Base-by-base conservation (phyloP, 2,888 invertebrate species). In the Aethes cnicana region DNA sequence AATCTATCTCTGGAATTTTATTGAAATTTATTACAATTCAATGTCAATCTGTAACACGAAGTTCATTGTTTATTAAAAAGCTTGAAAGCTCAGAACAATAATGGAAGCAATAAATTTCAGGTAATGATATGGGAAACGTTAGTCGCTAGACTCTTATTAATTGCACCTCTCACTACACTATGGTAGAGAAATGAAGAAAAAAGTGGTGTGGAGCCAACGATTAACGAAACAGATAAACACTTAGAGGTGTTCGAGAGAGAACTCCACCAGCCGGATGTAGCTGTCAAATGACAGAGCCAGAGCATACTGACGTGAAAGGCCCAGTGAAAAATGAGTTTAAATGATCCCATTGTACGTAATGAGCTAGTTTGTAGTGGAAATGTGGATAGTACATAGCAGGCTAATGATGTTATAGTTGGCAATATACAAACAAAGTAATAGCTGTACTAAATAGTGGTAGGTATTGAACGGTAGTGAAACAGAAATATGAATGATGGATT, bases 151-250 rank as follows among this genome's bases (percentile, higher is more conserved):
- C 12, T 9, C 30, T 33, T 43, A 26, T 48, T 16, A 39, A 25
- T 53, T 44, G 50, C 28, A 3, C n/a, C 28, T 11, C 11, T 37
- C 5, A 44, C 25, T 26, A 47, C 47, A 23, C 21, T 21, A 43
- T 11, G 14, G 21, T 8, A 46, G 69, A 71, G 71, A 72, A 63
- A 54, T 44, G 43, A 17, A 46, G 23, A 35, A 64, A 69, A 66
- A 63, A 63, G 61, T 47, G 54, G 55, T 55, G 63, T 63, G 62
- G 62, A 61, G 62, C 58, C 57, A 62, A 64, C 62, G 70, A 71
- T 65, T 69, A 71, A 67, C 66, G 59, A 66, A 71, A 69, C 55
- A 66, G 66, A 75, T 71, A 74, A 72, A 59, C 64, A 53, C 35
- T 57, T 57, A 58, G 57, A 47, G 59, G 62, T 53, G 61, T 55